phyloP scores from a whole-genome alignment of 2,888 invertebrate genomes.

The Habroteleia sp. region DNA sequence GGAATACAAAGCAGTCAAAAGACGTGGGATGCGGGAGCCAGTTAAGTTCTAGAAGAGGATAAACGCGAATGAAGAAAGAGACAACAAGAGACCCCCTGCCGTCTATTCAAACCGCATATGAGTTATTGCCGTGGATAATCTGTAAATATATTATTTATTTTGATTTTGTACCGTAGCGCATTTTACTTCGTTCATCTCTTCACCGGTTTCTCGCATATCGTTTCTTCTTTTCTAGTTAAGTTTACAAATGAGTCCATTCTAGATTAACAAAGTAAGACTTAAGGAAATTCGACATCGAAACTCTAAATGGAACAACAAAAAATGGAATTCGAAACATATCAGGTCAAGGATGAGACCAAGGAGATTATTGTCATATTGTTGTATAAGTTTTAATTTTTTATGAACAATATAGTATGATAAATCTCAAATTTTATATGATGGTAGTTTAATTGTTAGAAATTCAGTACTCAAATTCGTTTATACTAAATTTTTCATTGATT shows the following conservation, averaged over 20 bases:
- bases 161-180: constrained; percentile 77
- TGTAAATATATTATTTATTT: constrained; percentile 80
- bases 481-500: no score
- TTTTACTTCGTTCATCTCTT: constrained; percentile 68
- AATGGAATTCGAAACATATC: constrained; percentile 52
- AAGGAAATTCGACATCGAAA: constrained; percentile 42
- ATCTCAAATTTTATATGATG: no score
- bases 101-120: constrained; percentile 79
- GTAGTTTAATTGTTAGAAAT: no score
- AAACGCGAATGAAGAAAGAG: constrained; percentile 42
- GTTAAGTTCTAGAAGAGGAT: constrained; percentile 43
- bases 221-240: constrained; percentile 52
- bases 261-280: constrained; percentile 50
- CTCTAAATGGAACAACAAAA: no score
- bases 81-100: constrained; percentile 76
- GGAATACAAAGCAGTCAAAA: constrained; percentile 79
- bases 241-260: constrained; percentile 59
- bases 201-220: constrained; percentile 35
- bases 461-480: no score
- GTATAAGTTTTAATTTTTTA: constrained; percentile 28
- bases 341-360: constrained; percentile 36
- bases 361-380: constrained; percentile 34
- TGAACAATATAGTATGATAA: no score
- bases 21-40: constrained; percentile 61
- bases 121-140: constrained; percentile 79